Evolutionary conservation across 2,797 vertebrate species (phyloP), one percentile per base, ranked within the genome.

Genomic region (Craterocephalus amniculus): DNA sequence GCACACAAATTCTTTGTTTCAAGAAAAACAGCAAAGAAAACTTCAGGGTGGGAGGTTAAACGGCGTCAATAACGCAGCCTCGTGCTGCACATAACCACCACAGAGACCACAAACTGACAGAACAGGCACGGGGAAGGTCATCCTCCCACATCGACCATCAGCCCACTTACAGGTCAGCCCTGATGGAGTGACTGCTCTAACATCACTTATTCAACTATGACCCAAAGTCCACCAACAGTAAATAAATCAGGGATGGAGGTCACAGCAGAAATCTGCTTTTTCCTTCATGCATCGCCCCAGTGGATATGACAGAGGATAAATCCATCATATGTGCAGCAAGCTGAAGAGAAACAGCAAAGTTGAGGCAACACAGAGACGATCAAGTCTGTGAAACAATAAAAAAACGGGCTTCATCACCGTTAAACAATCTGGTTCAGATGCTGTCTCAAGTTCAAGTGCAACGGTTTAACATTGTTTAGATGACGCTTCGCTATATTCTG

Each of bases 181-280:
- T 78, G 77, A 71, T 62, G 72, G 27, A 80, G 31, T 82, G 84
- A 83, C 80, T 87, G 83, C 70, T 78, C 58, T 12, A 60, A 77
- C 65, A 67, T 78, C 76, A 63, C 61, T 27, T 14, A 0, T 6
- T 49, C 65, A 81, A 73, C 74, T 80, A 45, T 70, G 78, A 79
- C 76, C 81, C 13, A 0, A 29, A 7, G 38, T 32, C 48, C 51
- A 63, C 38, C 16, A 70, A 64, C 18, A 56, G 61, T 76, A 74
- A 63, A 66, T 68, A 43, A 74, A 79, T 60, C 62, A 68, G 45
- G 26, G 66, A 34, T 13, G 12, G 34, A 70, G 85, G 76, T 70
- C 56, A 12, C 6, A 2, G 40, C 58, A 81, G 66, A 69, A 74
- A 76, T 72, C 67, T 12, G 58, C 38, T 65, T 75, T 66, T 57